Conservation (phyloP, 2,888 invertebrate species). For the Phaonia tiefii region DNA sequence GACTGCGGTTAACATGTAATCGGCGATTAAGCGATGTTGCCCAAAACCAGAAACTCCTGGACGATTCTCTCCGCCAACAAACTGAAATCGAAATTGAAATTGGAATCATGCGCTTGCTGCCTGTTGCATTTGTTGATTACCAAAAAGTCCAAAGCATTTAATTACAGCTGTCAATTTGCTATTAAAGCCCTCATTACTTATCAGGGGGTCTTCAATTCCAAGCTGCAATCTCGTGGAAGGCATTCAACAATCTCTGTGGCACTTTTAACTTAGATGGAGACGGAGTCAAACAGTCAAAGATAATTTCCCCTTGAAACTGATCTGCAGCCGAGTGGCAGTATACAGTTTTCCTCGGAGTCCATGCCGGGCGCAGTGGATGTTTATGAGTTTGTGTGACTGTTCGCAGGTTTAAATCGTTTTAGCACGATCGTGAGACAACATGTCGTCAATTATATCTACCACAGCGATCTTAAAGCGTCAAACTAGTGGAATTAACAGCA, state of each 20-base stretch:
- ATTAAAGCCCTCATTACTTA: slow-evolving; percentile 62
- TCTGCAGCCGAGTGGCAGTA: slow-evolving; percentile 64
- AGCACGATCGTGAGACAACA: slow-evolving; percentile 79
- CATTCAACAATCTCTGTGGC: slow-evolving; percentile 55
- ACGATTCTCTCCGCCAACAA: no score
- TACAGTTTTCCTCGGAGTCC: slow-evolving; percentile 70
- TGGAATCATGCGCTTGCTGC: no score
- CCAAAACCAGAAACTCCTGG: no score
- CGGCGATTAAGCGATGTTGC: no score
- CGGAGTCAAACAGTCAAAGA: slow-evolving; percentile 66
- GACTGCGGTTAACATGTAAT: no score
- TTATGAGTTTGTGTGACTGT: slow-evolving; percentile 22
- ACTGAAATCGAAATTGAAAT: no score
- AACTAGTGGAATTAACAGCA: slow-evolving; percentile 52
- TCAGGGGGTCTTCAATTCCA: slow-evolving; percentile 21
- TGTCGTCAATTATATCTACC: slow-evolving; percentile 78
- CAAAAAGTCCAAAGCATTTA: slow-evolving; percentile 48
- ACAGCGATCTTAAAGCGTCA: slow-evolving; percentile 65
- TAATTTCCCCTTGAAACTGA: slow-evolving; percentile 67
- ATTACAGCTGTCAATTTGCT: slow-evolving; percentile 58
- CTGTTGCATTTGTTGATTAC: slow-evolving; percentile 53
- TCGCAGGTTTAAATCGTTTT: slow-evolving; percentile 74
- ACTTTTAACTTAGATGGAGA: slow-evolving; percentile 58
- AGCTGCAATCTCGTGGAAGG: slow-evolving; percentile 21
- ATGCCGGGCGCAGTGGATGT: background rate